phyloP scores from a whole-genome alignment of 2,888 invertebrate genomes.

The Sinohyriopsis cumingii region DNA sequence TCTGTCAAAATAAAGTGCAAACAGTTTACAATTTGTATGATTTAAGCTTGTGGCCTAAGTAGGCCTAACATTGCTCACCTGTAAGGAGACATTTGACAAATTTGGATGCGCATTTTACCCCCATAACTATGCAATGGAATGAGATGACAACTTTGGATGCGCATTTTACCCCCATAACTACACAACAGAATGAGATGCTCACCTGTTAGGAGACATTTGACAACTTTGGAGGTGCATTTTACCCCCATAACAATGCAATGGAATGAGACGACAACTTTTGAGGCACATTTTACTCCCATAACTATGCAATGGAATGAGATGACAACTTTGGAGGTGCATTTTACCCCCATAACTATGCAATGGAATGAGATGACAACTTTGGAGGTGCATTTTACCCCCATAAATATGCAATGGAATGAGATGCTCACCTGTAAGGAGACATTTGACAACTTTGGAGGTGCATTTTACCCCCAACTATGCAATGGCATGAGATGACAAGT shows the following conservation, averaged over 20 bases:
- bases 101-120: too few species aligned
- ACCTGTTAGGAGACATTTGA: too few species aligned
- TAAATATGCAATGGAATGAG: neutral
- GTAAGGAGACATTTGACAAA: neutral
- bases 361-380: too few species aligned
- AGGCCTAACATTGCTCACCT: neutral
- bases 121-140: too few species aligned
- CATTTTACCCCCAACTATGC: too few species aligned
- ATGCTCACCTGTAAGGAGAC: constrained; percentile 71
- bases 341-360: neutral
- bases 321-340: neutral
- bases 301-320: too few species aligned
- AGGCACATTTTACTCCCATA: neutral
- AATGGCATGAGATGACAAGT: constrained; percentile 41
- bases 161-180: neutral
- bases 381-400: neutral
- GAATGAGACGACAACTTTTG: too few species aligned
- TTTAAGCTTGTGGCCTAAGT: neutral
- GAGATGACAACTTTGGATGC: neutral
- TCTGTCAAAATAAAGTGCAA: neutral
- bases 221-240: neutral
- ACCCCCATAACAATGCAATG: neutral
- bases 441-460: too few species aligned
- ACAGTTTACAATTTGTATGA: neutral
- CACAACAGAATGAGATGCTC: too few species aligned